Evolutionary conservation across 2,888 invertebrate species (phyloP).

Genomic region (Drosophila pseudotakahashii): DNA sequence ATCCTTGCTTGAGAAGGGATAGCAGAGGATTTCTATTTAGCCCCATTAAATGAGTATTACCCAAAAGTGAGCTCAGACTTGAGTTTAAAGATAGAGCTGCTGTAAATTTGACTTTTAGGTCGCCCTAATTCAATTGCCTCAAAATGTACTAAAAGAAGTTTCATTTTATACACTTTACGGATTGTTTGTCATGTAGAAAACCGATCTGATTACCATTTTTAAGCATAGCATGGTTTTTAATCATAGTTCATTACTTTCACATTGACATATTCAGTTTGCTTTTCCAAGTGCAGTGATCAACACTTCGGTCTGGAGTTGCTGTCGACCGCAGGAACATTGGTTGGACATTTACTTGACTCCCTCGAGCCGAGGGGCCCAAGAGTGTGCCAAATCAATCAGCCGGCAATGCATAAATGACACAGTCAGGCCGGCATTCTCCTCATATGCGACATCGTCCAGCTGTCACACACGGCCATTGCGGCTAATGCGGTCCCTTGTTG

Average conservation of each 20-base stretch:
- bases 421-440: slow-evolving; percentile 31
- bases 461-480: slow-evolving; percentile 64
- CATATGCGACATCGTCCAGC: slow-evolving; percentile 40
- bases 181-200: too few species aligned
- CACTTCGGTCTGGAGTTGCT: slow-evolving; percentile 6
- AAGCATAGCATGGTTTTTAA: neutral
- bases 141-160: too few species aligned
- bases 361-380: slow-evolving; percentile 8
- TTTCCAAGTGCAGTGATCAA: slow-evolving; percentile 23
- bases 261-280: neutral
- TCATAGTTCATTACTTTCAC: neutral
- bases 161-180: too few species aligned
- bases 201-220: too few species aligned
- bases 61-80: too few species aligned
- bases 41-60: neutral
- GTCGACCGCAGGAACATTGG: slow-evolving; percentile 35
- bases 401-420: slow-evolving; percentile 56
- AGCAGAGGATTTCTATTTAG: neutral
- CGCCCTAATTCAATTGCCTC: too few species aligned
- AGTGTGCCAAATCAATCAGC: slow-evolving; percentile 70
- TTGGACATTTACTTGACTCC: slow-evolving; percentile 27
- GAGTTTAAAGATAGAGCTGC: too few species aligned
- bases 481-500: slow-evolving; percentile 61
- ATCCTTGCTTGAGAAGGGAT: slow-evolving; percentile 7
- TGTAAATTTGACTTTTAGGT: too few species aligned